phyloP scores from a whole-genome alignment of 2,113 vertebrate species.

The Charina bottae region DNA sequence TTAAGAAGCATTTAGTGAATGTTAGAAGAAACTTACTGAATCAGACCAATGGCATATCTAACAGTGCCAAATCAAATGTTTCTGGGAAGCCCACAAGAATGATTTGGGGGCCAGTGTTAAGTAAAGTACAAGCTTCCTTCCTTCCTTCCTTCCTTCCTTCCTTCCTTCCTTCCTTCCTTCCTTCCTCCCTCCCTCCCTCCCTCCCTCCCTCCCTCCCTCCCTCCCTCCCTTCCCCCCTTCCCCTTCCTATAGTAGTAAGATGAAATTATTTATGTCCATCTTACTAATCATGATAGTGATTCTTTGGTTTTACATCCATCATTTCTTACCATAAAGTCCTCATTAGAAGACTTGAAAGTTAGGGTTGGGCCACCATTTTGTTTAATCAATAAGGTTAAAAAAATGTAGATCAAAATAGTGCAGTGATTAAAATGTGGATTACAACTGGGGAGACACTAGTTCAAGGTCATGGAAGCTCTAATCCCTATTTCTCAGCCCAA shows the following conservation, averaged over 20 bases:
- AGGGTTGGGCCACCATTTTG: conserved; percentile 33
- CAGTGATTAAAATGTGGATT: neutral
- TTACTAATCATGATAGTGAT: neutral
- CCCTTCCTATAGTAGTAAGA: neutral
- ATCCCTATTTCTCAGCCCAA: neutral
- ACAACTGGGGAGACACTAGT: neutral
- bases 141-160: neutral
- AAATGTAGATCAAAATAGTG: neutral
- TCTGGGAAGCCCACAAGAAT: neutral
- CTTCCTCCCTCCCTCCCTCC: neutral
- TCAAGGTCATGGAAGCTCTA: neutral
- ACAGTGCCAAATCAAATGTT: neutral
- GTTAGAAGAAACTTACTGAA: neutral
- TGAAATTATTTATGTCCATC: neutral
- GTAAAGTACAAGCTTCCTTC: neutral
- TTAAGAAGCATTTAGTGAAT: neutral
- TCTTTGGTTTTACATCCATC: neutral
- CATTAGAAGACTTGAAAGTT: conserved; percentile 36
- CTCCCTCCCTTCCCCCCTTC: neutral
- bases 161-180: neutral
- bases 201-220: too few species aligned
- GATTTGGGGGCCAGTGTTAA: neutral
- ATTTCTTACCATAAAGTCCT: conserved; percentile 11
- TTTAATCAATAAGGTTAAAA: conserved; percentile 19
- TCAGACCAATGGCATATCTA: neutral